Base-by-base conservation (phyloP, 2,888 invertebrate species). In the Drosophila nr. perissopoda region DNA sequence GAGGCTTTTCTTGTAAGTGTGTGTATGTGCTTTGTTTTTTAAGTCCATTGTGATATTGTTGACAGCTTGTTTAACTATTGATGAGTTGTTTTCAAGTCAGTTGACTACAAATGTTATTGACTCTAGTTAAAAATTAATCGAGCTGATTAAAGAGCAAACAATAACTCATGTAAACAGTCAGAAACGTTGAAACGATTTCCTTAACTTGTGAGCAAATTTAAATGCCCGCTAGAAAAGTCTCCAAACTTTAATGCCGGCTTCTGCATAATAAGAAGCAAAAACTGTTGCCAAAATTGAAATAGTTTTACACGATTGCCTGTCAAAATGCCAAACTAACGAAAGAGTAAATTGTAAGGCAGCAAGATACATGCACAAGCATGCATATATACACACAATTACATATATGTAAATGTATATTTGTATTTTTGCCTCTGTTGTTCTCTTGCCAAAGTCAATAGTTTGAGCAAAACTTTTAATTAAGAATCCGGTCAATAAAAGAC, bases 391-490 rank as follows among this genome's bases (percentile, higher is more conserved):
- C 21, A 33, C 33, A 62, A 25, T 38, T 31, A 42, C 38, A 57
- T 8, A 70, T 64, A 53, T 65, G 13, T 11, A 42, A 70, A 48
- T 46, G n/a, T 59, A 29, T 29, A 51, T 61, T 36, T 31, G n/a
- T 38, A 36, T 64, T 27, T 49, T 53, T 56, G 25, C 21, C 34
- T 38, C 4, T 56, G 54, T 54, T 63, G 10, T 64, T 61, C 61
- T 46, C 62, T 65, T 57, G 52, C 63, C 66, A 72, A 78, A 79
- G 72, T 70, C 69, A 70, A 83, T 72, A 75, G 52, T 77, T 85
- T 77, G 46, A 70, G 56, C 57, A 67, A 81, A 84, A 85, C 87
- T 85, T 85, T 85, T 89, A 89, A 85, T 85, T 85, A 83, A 85
- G 77, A 71, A 73, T 60, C 69, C 48, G 59, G 64, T 64, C 63